Evolutionary conservation across 1,140 invertebrate species (phyloP), one percentile per base, ranked within the genome.

Genomic region (Patella vulgata): DNA sequence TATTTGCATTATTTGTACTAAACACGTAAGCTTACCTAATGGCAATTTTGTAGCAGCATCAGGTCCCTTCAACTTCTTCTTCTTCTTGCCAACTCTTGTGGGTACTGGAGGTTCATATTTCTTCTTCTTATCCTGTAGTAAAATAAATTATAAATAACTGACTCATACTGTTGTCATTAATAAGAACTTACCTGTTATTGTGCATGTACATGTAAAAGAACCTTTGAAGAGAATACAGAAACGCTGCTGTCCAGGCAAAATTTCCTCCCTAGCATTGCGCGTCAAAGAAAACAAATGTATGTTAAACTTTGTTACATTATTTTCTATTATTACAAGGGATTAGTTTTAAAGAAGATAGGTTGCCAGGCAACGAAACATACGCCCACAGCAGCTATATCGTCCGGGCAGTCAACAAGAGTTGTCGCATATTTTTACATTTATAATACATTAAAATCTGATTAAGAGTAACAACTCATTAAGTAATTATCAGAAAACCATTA

Each of bases 31-130:
- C 52, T 59, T 78, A 89, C 89, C 88, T 86, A 92, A 91, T 42
- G 98, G 98, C 68, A 99, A 84, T 86, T 99, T 99, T 59, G 96
- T 89, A 14, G 97, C 97, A 53, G 97, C 94, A 88, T 99, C 98
- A 0, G 98, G 97, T 67, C 98, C 98, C 87, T 98, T 96, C 25
- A 92, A 91, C 81, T 93, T 91, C 77, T 95, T 93, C 88, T 97
- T 96, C 86, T 97, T 97, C 82, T 98, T 99, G n/a, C 98, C 97
- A 54, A 99, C 96, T 55, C 97, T 88, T 1, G 97, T 98, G 31
- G 97, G 97, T 82, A 99, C 95, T 79, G 97, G 97, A 44, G 97
- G 96, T 81, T 99, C 98, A 86, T 99, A 99, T 82, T 98, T 98
- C 86, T 96, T 97, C 86, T 99, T 99, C 80, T 99, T 98, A 78